These are phyloP conservation scores for Caenorhabditis becei DNA, from an alignment of 2,888 invertebrate species.

Conservation along the genomic window DNA sequence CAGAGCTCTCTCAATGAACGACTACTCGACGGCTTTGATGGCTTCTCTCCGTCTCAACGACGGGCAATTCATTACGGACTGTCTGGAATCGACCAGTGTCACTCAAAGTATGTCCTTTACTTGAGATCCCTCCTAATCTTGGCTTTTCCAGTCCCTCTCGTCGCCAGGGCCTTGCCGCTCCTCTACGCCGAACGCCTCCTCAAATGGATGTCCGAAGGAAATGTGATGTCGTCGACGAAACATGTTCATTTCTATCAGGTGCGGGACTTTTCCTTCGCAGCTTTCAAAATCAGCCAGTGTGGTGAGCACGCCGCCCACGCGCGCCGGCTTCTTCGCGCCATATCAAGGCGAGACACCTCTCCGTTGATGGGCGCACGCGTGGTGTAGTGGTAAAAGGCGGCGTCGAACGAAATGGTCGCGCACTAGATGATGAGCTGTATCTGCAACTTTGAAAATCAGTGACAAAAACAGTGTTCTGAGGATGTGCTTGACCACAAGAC, in stretches of 20 bases:
- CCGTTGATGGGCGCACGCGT: no score
- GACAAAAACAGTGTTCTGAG: no score
- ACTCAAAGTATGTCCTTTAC: conserved; percentile 86
- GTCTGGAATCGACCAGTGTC: conserved; percentile 89
- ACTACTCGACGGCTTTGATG: conserved; percentile 86
- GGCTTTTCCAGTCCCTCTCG: conserved; percentile 87
- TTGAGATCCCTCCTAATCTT: background rate
- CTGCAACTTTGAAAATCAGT: no score
- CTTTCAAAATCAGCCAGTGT: no score
- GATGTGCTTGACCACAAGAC: no score
- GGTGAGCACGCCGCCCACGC: no score
- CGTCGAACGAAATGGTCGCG: no score
- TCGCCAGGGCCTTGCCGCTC: conserved; percentile 87
- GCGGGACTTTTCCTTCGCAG: background rate
- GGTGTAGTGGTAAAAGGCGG: no score
- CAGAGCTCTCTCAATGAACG: conserved; percentile 58
- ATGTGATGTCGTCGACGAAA: conserved; percentile 87
- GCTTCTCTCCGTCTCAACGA: conserved; percentile 92
- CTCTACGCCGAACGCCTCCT: conserved; percentile 89
- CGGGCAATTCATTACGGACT: conserved; percentile 87
- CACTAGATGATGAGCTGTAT: no score
- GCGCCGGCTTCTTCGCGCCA: no score
- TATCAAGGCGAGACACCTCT: no score
- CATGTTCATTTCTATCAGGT: conserved; percentile 92
- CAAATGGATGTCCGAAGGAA: conserved; percentile 85